These are phyloP conservation scores for Subacronicta megacephala DNA, from an alignment of 2,888 invertebrate genomes.

Conservation along the genomic window DNA sequence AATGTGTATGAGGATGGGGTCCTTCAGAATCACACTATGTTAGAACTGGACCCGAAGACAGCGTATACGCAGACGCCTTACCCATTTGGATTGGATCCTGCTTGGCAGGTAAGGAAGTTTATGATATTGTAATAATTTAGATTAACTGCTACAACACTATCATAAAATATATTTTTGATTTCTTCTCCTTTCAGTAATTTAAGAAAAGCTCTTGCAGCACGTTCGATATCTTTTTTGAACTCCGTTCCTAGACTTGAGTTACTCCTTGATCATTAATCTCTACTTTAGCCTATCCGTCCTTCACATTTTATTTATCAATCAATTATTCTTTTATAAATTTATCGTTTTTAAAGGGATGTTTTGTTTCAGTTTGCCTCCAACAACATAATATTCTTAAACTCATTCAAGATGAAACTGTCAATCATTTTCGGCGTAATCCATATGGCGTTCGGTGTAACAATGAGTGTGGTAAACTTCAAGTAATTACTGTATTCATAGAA, in stretches of 20 bases:
- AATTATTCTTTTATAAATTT: too few relatives aligned
- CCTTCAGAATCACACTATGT: slow-evolving; percentile 63
- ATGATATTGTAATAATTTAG: too few relatives aligned
- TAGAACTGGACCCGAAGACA: slow-evolving; percentile 83
- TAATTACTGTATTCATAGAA: slow-evolving; percentile 89
- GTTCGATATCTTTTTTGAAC: too few relatives aligned
- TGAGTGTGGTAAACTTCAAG: slow-evolving; percentile 91
- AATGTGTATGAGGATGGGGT: slow-evolving; percentile 77
- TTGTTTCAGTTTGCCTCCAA: slow-evolving; percentile 87
- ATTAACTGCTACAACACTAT: too few relatives aligned
- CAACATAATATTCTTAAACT: slow-evolving; percentile 93
- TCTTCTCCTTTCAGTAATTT: too few relatives aligned
- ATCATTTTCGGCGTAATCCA: slow-evolving; percentile 93
- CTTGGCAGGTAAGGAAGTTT: slow-evolving; percentile 89
- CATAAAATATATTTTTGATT: too few relatives aligned
- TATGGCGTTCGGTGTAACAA: slow-evolving; percentile 93
- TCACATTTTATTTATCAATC: too few relatives aligned
- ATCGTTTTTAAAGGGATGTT: background rate
- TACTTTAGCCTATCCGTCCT: too few relatives aligned
- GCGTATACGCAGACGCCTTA: slow-evolving; percentile 88
- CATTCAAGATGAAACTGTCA: slow-evolving; percentile 93
- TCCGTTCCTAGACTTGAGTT: background rate
- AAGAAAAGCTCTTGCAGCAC: too few relatives aligned
- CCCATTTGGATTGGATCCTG: slow-evolving; percentile 93
- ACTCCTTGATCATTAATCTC: too few relatives aligned